phyloP scores from a whole-genome alignment of 2,797 vertebrate genomes.

The Sarcoramphus papa region DNA sequence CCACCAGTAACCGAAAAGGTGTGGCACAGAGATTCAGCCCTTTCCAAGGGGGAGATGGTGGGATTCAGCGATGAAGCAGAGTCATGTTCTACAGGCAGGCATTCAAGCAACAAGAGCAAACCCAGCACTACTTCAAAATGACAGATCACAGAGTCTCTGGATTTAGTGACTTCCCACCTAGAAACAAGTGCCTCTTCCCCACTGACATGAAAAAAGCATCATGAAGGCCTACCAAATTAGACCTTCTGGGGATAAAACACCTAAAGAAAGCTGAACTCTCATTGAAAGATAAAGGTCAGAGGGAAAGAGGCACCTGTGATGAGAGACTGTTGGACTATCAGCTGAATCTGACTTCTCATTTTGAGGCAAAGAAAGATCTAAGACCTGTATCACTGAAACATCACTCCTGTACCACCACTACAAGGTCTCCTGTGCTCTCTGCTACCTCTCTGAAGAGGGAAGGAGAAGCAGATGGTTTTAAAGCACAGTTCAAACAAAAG shows the following conservation, averaged over 20 bases:
- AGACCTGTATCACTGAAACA: not conserved
- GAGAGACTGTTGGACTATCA: not conserved
- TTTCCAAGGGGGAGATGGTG: not conserved
- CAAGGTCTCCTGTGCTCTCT: not conserved
- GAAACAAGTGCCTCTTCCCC: not conserved
- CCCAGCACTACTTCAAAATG: not conserved
- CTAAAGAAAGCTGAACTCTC: not conserved
- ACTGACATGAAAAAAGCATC: not conserved
- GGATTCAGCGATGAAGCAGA: not conserved
- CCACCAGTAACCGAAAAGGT: not conserved
- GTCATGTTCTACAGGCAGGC: not conserved
- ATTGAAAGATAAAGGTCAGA: not conserved
- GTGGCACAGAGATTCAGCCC: not conserved
- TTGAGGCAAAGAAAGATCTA: not conserved
- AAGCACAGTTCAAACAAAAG: not conserved
- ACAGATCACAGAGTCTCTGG: not conserved
- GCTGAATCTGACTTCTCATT: not conserved
- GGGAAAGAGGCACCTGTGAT: not conserved
- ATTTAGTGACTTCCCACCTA: not conserved
- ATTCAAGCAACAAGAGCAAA: not conserved
- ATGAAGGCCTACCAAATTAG: not conserved
- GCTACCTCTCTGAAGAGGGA: not conserved
- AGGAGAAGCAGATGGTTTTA: not conserved
- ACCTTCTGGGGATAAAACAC: not conserved
- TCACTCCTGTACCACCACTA: fast-evolving